A percentile compares a stretch with the other conserved stretches of the same genome.
Conservation (phyloP, 2,113 vertebrate genomes). For the Ptyas mucosa region DNA sequence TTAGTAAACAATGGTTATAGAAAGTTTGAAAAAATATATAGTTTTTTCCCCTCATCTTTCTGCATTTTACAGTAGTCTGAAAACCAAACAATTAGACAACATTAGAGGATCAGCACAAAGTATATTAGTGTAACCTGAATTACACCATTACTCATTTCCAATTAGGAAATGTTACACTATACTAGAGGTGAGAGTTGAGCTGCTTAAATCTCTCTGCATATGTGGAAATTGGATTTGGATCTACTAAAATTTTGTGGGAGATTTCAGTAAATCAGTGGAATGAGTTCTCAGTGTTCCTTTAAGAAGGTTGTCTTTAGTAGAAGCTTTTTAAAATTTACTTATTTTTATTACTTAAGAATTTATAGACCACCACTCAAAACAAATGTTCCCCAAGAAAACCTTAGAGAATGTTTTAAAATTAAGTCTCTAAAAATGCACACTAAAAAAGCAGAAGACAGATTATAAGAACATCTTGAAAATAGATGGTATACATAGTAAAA, state of each 20-base stretch:
- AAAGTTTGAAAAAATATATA: neutral
- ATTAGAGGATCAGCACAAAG: neutral
- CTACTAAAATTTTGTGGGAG: neutral
- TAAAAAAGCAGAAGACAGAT: neutral
- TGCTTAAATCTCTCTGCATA: neutral
- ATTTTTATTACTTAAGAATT: neutral
- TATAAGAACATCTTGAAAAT: neutral
- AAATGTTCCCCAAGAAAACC: neutral
- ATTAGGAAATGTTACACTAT: neutral
- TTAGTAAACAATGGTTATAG: neutral
- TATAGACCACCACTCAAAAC: neutral
- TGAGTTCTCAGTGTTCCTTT: neutral
- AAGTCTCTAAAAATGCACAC: neutral
- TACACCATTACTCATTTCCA: neutral
- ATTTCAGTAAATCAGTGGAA: neutral
- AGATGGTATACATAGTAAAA: neutral
- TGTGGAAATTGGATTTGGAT: neutral
- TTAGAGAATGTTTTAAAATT: neutral
- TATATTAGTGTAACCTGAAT: neutral
- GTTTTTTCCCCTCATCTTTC: neutral
- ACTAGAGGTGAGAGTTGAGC: neutral
- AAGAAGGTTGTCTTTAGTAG: neutral
- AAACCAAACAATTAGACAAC: neutral
- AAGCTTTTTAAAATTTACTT: neutral
- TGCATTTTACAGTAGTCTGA: neutral